Base-by-base conservation (phyloP, 2,888 invertebrate species). In the Tanaodytes sp. region DNA sequence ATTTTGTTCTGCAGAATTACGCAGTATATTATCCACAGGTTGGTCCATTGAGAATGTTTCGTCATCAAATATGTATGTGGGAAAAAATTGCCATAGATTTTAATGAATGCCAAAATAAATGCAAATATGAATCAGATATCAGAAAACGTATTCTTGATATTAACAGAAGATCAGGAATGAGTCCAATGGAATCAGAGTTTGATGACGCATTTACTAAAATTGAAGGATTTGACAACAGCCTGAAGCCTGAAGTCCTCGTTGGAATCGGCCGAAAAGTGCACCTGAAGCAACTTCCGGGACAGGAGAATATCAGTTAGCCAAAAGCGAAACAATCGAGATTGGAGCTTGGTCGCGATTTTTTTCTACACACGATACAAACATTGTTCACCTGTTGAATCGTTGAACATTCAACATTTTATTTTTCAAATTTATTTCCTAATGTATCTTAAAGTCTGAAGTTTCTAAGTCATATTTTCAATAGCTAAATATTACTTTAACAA, bases 171-270 rank as follows among this genome's bases (percentile, higher is more conserved):
- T 48, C 48, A 4, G 48, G 48, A 12, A 36, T 19, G 11, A 19
- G 20, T 19, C 36, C 36, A 11, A 4, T 48, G 2, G 3, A 18
- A 6, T 33, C 48, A 1, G 2, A 16, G 6, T 16, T 15, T 30
- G 33, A 48, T 4, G 36, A 48, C 4, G 19, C n/a, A 36, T 48
- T 48, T 48, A 9, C 12, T 0, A 3, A 18, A 48, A 48, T 48
- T 3, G 12, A 33, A 12, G 27, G 12, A 11, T 19, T 36, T 14
- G 48, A 33, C 11, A 19, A 48, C 20, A 9, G 18, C n/a, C 11
- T 48, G 4, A 18, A 48, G 12, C 48, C 48, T 3, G 48, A 48
- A 14, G 14, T 48, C 9, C 9, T 48, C 1, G 48, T 48, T 12
- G 48, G 48, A 4, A 19, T 48, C 12, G 48, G 48, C 2, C 23